A percentile compares a stretch with the other conserved stretches of the same genome.
phyloP scores from a whole-genome alignment of 92 coral and sea anemone species.

The Montipora capitata region DNA sequence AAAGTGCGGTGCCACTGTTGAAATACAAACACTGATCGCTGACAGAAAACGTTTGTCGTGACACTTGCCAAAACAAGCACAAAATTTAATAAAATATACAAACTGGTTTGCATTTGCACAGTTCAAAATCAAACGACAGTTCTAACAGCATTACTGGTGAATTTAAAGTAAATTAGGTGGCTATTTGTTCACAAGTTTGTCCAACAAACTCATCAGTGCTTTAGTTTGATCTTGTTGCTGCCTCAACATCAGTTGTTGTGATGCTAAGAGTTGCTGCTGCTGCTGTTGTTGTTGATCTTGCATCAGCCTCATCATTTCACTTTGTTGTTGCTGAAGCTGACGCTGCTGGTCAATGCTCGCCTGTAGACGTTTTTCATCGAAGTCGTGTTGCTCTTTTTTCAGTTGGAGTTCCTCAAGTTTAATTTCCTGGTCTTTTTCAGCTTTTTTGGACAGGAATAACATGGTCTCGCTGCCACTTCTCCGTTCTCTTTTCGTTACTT shows the following conservation, averaged over 20 bases:
- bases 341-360: slow-evolving; percentile 47
- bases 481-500: slow-evolving; percentile 51
- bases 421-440: slow-evolving; percentile 41
- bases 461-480: background rate
- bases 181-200: slow-evolving; percentile 40
- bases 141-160: background rate
- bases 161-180: slow-evolving; percentile 17
- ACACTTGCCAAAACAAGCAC: slow-evolving; percentile 37
- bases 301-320: slow-evolving; percentile 57
- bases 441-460: slow-evolving; percentile 52
- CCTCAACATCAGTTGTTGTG: slow-evolving; percentile 56
- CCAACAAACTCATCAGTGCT: slow-evolving; percentile 50
- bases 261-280: slow-evolving; percentile 34
- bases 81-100: slow-evolving; percentile 30
- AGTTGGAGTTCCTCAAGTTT: slow-evolving; percentile 47
- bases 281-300: slow-evolving; percentile 54
- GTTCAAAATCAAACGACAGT: background rate
- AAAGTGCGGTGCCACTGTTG: slow-evolving; percentile 42
- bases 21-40: slow-evolving; percentile 39
- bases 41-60: slow-evolving; percentile 40
- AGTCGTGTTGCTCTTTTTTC: slow-evolving; percentile 50
- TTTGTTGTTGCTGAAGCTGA: slow-evolving; percentile 64
- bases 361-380: slow-evolving; percentile 49
- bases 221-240: slow-evolving; percentile 54
- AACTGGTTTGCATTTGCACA: slow-evolving; percentile 19